Conservation (phyloP, 2,888 invertebrate species). For the Girardia tigrina region DNA sequence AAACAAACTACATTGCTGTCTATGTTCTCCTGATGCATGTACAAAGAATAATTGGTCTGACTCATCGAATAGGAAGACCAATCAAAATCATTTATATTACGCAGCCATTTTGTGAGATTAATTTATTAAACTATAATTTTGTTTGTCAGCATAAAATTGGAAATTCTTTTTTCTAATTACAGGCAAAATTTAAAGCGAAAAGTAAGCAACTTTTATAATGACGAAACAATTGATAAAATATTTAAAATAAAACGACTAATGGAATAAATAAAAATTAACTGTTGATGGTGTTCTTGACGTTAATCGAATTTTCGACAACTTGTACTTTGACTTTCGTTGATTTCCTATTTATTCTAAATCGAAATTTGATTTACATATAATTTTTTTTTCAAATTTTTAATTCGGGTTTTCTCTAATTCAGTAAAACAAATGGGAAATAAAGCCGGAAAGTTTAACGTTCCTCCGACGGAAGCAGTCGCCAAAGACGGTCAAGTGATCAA, state of each 20-base stretch:
- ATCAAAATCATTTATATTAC: slow-evolving; percentile 9
- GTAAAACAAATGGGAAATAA: neutral
- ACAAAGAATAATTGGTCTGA: slow-evolving; percentile 23
- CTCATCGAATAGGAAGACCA: neutral
- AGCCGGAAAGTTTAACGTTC: slow-evolving; percentile 9
- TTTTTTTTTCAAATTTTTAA: neutral
- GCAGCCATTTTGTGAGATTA: slow-evolving; percentile 5
- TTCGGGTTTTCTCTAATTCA: neutral
- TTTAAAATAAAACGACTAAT: too few relatives aligned
- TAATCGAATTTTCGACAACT: too few relatives aligned
- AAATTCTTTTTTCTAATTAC: neutral
- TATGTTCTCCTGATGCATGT: neutral
- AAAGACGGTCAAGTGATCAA: slow-evolving; percentile 1
- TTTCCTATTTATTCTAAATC: neutral
- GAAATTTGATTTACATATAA: too few relatives aligned
- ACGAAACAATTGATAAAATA: too few relatives aligned
- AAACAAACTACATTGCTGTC: neutral
- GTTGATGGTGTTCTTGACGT: too few relatives aligned
- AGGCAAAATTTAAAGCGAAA: too few relatives aligned
- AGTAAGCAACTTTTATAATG: too few relatives aligned
- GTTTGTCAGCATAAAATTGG: neutral
- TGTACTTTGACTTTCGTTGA: neutral
- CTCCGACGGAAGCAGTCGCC: neutral
- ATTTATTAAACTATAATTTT: slow-evolving; percentile 15
- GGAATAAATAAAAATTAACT: too few relatives aligned